Evolutionary conservation across 2,888 invertebrate species (phyloP).

Genomic region (Buathra laborator): DNA sequence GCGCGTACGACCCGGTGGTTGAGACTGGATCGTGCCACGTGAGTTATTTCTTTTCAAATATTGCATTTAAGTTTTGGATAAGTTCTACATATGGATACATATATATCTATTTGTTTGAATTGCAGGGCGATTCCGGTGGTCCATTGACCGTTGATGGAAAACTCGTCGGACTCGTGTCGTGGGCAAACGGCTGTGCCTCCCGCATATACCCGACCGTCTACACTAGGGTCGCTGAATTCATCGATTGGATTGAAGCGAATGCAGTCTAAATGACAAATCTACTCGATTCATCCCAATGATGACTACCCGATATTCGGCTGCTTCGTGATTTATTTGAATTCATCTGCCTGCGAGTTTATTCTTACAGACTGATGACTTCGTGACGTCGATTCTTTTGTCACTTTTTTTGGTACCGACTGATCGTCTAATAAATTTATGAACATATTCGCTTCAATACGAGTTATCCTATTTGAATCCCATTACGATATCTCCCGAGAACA

Average conservation of each 20-base stretch:
- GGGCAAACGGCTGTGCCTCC: slow-evolving; percentile 77
- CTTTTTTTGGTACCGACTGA: not conserved
- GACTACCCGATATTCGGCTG: not conserved
- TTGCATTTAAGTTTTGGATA: no score
- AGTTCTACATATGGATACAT: not conserved
- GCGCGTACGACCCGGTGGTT: slow-evolving; percentile 68
- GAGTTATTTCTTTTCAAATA: not conserved
- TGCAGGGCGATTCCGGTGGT: slow-evolving; percentile 81
- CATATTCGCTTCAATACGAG: not conserved
- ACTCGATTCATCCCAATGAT: not conserved
- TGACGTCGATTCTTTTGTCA: not conserved
- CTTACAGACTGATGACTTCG: not conserved
- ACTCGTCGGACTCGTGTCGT: slow-evolving; percentile 79
- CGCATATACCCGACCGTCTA: slow-evolving; percentile 78
- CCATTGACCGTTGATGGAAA: slow-evolving; percentile 78
- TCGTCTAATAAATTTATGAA: slow-evolving; percentile 10
- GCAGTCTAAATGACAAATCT: slow-evolving; percentile 54
- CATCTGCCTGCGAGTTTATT: no score
- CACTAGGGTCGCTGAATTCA: slow-evolving; percentile 75
- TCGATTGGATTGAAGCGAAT: slow-evolving; percentile 74
- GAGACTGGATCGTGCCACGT: slow-evolving; percentile 72
- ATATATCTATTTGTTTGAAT: not conserved
- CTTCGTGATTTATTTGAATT: no score
- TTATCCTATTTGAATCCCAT: not conserved
- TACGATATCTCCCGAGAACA: no score